A percentile compares a stretch with the other conserved stretches of the same genome.
Evolutionary conservation across 2,113 vertebrate genomes (phyloP).

Genomic region (Zosterops borbonicus): DNA sequence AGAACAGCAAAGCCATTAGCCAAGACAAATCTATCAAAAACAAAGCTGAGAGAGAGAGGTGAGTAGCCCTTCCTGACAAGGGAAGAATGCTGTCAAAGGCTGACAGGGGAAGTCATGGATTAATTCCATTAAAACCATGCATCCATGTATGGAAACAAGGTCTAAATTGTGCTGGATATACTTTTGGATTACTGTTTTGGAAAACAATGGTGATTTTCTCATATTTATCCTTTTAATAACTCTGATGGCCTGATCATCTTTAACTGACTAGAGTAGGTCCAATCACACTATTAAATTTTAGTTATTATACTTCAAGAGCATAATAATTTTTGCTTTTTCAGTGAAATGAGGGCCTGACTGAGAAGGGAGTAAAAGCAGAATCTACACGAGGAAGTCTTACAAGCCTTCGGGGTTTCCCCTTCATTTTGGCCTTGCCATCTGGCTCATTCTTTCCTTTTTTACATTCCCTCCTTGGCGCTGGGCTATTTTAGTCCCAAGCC

Average conservation of each 20-base stretch:
- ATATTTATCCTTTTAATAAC: not conserved
- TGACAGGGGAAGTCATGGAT: not conserved
- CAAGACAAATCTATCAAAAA: constrained; percentile 99
- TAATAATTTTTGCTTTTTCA: not conserved
- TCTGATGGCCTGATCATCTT: not conserved
- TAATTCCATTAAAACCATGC: not conserved
- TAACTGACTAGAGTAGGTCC: not conserved
- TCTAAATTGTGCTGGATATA: not conserved
- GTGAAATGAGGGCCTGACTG: not conserved
- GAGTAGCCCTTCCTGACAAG: not conserved
- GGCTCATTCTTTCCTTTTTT: not conserved
- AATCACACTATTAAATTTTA: not conserved
- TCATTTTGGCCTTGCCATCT: not conserved
- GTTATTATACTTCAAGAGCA: not conserved
- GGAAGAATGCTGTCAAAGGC: not conserved
- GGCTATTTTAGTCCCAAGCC: not conserved
- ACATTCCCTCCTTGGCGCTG: not conserved
- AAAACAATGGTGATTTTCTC: not conserved
- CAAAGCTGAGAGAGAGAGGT: constrained; percentile 98
- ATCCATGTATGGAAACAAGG: not conserved
- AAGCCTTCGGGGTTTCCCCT: not conserved
- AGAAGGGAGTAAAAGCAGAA: not conserved
- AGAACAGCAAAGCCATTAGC: constrained; percentile 99
- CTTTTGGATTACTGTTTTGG: not conserved
- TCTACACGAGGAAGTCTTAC: not conserved